These are phyloP conservation scores for Dysmachus trigonus DNA, from an alignment of 2,888 invertebrate genomes.

Conservation along the genomic window DNA sequence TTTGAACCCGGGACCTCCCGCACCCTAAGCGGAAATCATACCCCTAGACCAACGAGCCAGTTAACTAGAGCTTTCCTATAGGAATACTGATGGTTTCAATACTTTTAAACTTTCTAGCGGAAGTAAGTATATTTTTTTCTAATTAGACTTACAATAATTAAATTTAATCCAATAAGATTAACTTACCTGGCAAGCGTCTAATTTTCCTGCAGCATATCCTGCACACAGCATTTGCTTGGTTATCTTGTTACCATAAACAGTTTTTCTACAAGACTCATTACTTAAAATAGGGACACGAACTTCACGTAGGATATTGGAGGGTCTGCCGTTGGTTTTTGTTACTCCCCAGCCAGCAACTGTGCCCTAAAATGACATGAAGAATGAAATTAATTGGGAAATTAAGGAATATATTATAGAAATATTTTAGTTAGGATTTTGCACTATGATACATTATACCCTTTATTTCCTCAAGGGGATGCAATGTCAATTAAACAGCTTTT, in stretches of 20 bases:
- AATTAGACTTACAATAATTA: neutral
- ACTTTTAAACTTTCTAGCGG: neutral
- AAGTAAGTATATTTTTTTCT: neutral
- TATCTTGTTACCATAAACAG: constrained; percentile 59
- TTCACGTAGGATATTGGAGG: constrained; percentile 58
- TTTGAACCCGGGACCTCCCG: constrained; percentile 79
- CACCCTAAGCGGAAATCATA: constrained; percentile 78
- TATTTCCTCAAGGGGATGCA: too few species aligned
- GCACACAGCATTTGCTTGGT: constrained; percentile 62
- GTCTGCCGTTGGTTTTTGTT: constrained; percentile 55
- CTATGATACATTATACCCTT: neutral
- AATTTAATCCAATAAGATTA: neutral
- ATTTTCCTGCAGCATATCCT: constrained; percentile 58
- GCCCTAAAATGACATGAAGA: constrained; percentile 52
- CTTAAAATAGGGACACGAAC: constrained; percentile 60
- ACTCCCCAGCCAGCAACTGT: constrained; percentile 62
- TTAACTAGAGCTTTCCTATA: neutral
- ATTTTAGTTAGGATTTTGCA: neutral
- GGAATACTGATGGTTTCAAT: neutral
- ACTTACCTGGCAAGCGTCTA: constrained; percentile 61
- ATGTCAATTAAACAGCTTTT: neutral
- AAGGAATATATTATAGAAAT: too few species aligned
- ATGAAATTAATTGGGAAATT: neutral
- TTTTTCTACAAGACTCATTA: constrained; percentile 58
- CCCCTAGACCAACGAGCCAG: constrained; percentile 76